Conservation (phyloP, 1,140 invertebrate genomes). For the Eupristina koningsbergeri region DNA sequence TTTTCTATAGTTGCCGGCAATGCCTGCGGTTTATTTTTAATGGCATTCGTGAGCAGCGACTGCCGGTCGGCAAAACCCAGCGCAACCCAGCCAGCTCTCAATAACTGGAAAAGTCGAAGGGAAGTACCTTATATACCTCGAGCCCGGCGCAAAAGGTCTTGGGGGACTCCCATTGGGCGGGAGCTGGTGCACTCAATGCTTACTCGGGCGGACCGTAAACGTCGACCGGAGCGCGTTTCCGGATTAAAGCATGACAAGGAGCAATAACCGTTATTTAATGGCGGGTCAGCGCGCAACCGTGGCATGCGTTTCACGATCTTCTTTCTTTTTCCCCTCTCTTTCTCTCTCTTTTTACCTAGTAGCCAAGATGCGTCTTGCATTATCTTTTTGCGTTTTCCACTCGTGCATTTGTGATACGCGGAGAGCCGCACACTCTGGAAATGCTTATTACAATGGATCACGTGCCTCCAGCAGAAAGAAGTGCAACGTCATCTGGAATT, state of each 20-base stretch:
- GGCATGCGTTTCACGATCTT: neutral
- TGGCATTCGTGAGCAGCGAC: neutral
- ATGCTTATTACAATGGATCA: neutral
- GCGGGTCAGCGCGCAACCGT: neutral
- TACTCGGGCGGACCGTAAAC: neutral
- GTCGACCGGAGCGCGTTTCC: slow-evolving; percentile 15
- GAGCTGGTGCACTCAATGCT: neutral
- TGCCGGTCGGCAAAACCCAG: neutral
- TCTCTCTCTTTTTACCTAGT: neutral
- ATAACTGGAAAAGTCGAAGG: neutral
- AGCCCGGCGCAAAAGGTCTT: neutral
- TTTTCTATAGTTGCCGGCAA: neutral
- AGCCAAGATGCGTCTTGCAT: neutral
- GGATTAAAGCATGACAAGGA: slow-evolving; percentile 45
- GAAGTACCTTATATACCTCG: neutral
- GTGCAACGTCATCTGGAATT: neutral
- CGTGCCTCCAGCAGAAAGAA: neutral
- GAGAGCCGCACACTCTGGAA: neutral
- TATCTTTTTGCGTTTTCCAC: neutral
- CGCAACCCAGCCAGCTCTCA: neutral
- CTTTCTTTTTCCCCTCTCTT: neutral
- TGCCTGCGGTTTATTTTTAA: neutral
- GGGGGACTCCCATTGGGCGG: neutral
- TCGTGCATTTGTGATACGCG: neutral
- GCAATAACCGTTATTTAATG: slow-evolving; percentile 43